phyloP scores from a whole-genome alignment of 2,113 vertebrate genomes.

The Myiozetetes cayanensis region DNA sequence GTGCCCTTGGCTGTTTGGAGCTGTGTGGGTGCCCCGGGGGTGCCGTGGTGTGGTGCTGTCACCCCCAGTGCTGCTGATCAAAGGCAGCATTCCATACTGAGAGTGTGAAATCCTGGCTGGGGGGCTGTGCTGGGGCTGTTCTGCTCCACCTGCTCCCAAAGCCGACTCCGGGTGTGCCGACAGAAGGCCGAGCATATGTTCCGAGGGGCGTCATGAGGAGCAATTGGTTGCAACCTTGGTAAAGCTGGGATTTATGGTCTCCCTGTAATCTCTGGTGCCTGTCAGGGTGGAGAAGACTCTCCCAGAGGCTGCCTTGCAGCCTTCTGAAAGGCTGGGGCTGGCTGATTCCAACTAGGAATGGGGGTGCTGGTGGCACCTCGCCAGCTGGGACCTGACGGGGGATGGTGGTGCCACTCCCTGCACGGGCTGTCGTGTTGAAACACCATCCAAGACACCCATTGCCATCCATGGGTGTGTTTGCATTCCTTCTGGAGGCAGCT shows the following conservation, averaged over 20 bases:
- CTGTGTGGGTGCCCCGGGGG: fast-evolving
- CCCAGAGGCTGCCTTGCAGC: background rate
- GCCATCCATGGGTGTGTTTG: fast-evolving
- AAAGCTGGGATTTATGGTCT: background rate
- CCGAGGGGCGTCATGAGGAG: background rate
- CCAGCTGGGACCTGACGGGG: background rate
- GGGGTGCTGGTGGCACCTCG: background rate
- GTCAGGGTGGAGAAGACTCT: background rate
- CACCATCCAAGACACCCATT: fast-evolving
- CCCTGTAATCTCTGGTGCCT: background rate
- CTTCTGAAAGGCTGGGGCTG: background rate
- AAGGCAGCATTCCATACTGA: fast-evolving
- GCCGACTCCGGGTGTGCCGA: fast-evolving
- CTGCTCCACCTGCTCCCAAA: background rate
- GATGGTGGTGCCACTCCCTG: background rate
- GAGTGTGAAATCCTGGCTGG: background rate
- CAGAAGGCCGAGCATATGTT: background rate
- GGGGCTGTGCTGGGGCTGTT: background rate
- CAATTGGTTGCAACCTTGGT: background rate
- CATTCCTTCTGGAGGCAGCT: background rate
- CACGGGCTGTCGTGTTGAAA: background rate
- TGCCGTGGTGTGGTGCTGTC: background rate
- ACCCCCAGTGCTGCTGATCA: background rate
- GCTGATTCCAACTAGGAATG: fast-evolving
- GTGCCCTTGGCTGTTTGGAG: background rate